Evolutionary conservation across 2,113 vertebrate genomes (phyloP).

Genomic region (Cyprinodon variegatus): DNA sequence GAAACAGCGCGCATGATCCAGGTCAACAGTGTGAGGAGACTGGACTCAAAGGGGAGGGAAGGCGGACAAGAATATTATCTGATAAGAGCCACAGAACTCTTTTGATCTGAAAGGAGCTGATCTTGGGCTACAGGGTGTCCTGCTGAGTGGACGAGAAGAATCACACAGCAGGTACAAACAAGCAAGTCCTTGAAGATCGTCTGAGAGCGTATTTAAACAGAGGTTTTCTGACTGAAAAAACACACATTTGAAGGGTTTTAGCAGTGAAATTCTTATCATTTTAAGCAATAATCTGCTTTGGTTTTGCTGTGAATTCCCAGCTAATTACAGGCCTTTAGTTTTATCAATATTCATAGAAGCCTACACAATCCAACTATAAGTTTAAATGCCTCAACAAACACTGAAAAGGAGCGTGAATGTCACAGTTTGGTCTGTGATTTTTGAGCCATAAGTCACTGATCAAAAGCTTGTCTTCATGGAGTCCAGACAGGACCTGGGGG

Average conservation of each 20-base stretch:
- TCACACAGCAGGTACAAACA: conserved; percentile 83
- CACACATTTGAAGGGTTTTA: conserved; percentile 4
- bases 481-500: conserved; percentile 75
- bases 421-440: conserved; percentile 32
- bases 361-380: background rate
- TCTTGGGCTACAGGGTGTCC: conserved; percentile 79
- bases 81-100: conserved; percentile 78
- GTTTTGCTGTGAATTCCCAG: background rate
- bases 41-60: conserved; percentile 63
- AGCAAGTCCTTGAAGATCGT: conserved; percentile 72
- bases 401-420: conserved; percentile 48
- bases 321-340: background rate
- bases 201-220: conserved; percentile 61
- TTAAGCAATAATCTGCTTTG: background rate
- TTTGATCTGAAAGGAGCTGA: conserved; percentile 80
- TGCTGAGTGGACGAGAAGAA: conserved; percentile 78
- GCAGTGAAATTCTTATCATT: background rate
- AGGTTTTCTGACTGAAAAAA: conserved; percentile 20
- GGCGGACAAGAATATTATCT: conserved; percentile 75
- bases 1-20: conserved; percentile 66
- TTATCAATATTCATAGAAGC: background rate
- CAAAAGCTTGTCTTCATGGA: conserved; percentile 70
- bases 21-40: conserved; percentile 72
- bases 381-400: conserved; percentile 1
- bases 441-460: conserved; percentile 65